Evolutionary conservation across 1,140 invertebrate species (phyloP).

Genomic region (Pogonognathellus flavescens): DNA sequence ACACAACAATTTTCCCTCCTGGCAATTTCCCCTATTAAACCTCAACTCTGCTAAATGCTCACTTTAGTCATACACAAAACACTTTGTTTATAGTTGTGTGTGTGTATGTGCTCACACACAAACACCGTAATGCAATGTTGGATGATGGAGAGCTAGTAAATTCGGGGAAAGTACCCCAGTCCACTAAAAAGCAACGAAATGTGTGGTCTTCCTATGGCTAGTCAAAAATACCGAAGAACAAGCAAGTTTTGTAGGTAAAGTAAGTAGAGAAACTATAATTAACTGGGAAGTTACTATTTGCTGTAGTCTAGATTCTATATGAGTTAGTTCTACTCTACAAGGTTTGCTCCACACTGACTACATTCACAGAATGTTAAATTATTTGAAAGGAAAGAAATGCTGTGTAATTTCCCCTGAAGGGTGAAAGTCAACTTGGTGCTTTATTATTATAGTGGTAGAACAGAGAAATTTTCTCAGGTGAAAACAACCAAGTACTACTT

Average conservation of each 20-base stretch:
- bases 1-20: constrained; percentile 66
- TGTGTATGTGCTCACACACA: neutral
- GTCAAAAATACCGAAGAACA: too few species aligned
- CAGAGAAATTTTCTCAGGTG: constrained; percentile 19
- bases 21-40: constrained; percentile 65
- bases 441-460: constrained; percentile 1
- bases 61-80: constrained; percentile 21
- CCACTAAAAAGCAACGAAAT: too few species aligned
- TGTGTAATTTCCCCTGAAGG: neutral
- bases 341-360: neutral
- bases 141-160: too few species aligned
- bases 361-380: neutral
- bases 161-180: too few species aligned
- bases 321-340: too few species aligned
- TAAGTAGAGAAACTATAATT: too few species aligned
- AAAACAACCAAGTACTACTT: neutral
- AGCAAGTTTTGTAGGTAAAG: too few species aligned
- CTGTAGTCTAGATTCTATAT: too few species aligned
- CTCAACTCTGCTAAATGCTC: constrained; percentile 56
- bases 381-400: neutral
- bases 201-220: too few species aligned
- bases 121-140: too few species aligned
- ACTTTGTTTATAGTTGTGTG: constrained; percentile 11
- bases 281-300: too few species aligned
- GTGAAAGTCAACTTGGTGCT: neutral